Evolutionary conservation across 35 echinoderm and acorn worm genomes (phyloP), one percentile per base, ranked within the genome.

Genomic region (Patiria miniata): DNA sequence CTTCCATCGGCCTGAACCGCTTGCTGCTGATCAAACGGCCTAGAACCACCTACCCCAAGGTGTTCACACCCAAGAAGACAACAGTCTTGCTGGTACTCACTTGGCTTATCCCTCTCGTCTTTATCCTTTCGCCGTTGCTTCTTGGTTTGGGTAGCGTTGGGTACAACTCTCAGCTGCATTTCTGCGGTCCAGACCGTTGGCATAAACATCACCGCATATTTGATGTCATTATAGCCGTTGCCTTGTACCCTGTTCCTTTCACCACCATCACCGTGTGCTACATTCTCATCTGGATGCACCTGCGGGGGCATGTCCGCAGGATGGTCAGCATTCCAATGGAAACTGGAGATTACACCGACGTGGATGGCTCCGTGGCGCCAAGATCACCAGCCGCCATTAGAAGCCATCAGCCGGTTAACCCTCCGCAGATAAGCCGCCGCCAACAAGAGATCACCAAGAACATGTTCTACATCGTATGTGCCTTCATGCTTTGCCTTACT

Each of bases 401-500:
- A 4, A 47, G 12, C 69, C 77, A 56, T 18, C 76, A 18, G 32
- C 18, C 32, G 4, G 19, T 18, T 30, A 39, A 14, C 1, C 16
- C 18, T 34, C 53, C 1, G 82, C 28, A 37, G 34, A 10, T 4
- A 12, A 87, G 36, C 32, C 36, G 80, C 59, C 76, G 84, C 39
- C 91, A 93, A 51, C 26, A 87, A 22, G 82, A 93, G 68, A 93
- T 93, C 60, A 93, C 91, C 61, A 87, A 93, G 65, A 93, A 93
- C 42, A 60, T 88, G 36, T 93, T 93, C 60, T 39, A 82, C 30
- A 85, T 93, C 37, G 91, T 93, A 52, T 87, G 91, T 69, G 85
- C 91, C 8, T 93, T 93, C 79, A 52, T 93, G 30, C 21, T 93
- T 16, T 93, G 91, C 79, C 17, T 77, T 7, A 85, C 91, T 22